A percentile compares a stretch with the other conserved stretches of the same genome.
Conservation (phyloP, 1,140 invertebrate species). For the Trichomalopsis sarcophagae region DNA sequence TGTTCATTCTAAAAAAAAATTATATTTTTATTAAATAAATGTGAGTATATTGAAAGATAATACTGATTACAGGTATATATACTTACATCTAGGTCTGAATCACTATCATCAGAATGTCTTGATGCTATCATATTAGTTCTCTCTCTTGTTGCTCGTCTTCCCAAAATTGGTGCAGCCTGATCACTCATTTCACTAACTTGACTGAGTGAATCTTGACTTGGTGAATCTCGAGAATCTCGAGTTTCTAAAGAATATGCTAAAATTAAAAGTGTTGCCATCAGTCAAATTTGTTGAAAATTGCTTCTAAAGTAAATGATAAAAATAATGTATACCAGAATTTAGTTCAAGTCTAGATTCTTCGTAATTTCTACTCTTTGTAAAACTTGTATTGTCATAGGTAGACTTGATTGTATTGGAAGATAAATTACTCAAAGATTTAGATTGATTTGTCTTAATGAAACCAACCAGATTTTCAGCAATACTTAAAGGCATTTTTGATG, state of each 20-base stretch:
- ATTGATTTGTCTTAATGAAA: constrained; percentile 68
- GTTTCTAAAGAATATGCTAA: constrained; percentile 72
- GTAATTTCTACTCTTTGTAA: constrained; percentile 77
- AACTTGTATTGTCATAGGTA: constrained; percentile 74
- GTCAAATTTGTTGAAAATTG: neutral
- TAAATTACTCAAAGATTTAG: constrained; percentile 44
- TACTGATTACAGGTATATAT: neutral
- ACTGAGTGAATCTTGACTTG: constrained; percentile 76
- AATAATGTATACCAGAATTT: constrained; percentile 61
- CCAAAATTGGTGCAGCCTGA: constrained; percentile 78
- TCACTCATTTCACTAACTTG: constrained; percentile 80
- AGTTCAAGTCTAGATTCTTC: constrained; percentile 68
- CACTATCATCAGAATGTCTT: constrained; percentile 74
- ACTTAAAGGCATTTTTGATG: constrained; percentile 58
- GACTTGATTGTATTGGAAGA: constrained; percentile 62
- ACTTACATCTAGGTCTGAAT: constrained; percentile 75
- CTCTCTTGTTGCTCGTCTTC: constrained; percentile 79
- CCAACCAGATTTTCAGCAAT: constrained; percentile 72
- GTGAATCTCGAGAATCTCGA: constrained; percentile 37
- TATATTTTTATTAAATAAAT: constrained; percentile 10
- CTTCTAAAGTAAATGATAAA: neutral
- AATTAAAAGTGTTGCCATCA: constrained; percentile 26
- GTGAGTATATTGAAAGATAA: neutral
- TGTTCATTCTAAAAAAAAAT: constrained; percentile 77
- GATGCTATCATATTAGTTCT: constrained; percentile 65